These are phyloP conservation scores for Macaria liturata DNA, from an alignment of 2,888 invertebrate genomes.

Conservation along the genomic window DNA sequence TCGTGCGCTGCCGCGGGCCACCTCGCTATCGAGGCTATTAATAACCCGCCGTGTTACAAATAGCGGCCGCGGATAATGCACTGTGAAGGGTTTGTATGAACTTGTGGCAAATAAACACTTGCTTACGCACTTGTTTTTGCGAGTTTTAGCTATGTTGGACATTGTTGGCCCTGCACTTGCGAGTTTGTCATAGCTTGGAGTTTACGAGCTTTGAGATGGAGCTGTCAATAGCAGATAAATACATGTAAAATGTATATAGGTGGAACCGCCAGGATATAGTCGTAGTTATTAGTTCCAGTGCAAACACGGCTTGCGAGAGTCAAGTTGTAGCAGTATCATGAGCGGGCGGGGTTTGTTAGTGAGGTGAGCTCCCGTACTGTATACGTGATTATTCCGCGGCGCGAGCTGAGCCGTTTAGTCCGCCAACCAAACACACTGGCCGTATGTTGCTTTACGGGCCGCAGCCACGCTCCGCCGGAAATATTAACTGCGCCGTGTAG, in stretches of 20 bases:
- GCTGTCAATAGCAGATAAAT: too few relatives aligned
- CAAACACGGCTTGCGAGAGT: not conserved
- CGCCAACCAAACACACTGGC: constrained; percentile 67
- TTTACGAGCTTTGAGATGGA: not conserved
- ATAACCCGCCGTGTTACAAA: constrained; percentile 75
- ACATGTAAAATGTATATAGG: too few relatives aligned
- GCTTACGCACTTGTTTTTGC: constrained; percentile 1
- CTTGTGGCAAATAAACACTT: not conserved
- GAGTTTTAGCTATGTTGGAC: not conserved
- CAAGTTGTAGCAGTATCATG: constrained; percentile 7
- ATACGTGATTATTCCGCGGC: constrained; percentile 40
- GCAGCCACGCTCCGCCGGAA: constrained; percentile 39
- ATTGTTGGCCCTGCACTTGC: not conserved
- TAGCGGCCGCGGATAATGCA: constrained; percentile 32
- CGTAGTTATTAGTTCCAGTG: too few relatives aligned
- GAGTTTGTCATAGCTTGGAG: too few relatives aligned
- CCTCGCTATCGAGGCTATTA: constrained; percentile 77
- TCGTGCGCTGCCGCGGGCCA: constrained; percentile 73
- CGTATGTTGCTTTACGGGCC: constrained; percentile 61
- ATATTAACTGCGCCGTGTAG: constrained; percentile 44
- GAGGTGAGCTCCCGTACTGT: constrained; percentile 15
- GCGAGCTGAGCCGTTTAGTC: constrained; percentile 67
- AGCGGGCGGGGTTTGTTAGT: constrained; percentile 7
- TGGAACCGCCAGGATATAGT: too few relatives aligned
- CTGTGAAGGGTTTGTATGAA: not conserved